These are phyloP conservation scores for Myotis findleyi DNA, from an alignment of 2,797 vertebrate species.

Conservation along the genomic window DNA sequence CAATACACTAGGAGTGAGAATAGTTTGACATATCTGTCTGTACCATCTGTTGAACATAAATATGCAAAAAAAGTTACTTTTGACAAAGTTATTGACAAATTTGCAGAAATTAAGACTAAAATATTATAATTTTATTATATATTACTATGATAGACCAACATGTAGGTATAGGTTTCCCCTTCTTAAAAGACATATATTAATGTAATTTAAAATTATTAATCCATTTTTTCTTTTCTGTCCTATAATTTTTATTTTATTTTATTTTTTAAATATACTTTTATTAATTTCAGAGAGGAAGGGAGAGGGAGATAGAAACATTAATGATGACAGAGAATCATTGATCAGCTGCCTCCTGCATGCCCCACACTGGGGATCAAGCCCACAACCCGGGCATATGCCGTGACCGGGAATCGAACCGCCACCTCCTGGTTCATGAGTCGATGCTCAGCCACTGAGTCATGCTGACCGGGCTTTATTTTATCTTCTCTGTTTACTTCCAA, in stretches of 20 bases:
- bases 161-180: neutral
- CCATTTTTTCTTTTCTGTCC: neutral
- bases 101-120: neutral
- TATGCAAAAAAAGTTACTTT: neutral
- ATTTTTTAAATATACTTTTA: too few relatives aligned
- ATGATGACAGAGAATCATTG: too few relatives aligned
- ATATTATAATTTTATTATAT: neutral
- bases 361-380: too few relatives aligned
- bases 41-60: neutral
- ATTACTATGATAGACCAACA: neutral
- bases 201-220: neutral
- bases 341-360: too few relatives aligned
- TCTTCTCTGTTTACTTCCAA: neutral
- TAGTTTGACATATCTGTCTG: neutral
- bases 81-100: neutral
- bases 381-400: too few relatives aligned
- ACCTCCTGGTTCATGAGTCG: too few relatives aligned
- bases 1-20: neutral
- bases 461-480: neutral
- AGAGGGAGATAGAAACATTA: too few relatives aligned
- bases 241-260: neutral
- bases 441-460: too few relatives aligned
- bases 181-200: neutral
- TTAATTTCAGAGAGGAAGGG: too few relatives aligned
- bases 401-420: too few relatives aligned